A percentile compares a stretch with the other conserved stretches of the same genome.
phyloP scores from a whole-genome alignment of 64 coral and sea anemone species.

The Montipora capricornis region DNA sequence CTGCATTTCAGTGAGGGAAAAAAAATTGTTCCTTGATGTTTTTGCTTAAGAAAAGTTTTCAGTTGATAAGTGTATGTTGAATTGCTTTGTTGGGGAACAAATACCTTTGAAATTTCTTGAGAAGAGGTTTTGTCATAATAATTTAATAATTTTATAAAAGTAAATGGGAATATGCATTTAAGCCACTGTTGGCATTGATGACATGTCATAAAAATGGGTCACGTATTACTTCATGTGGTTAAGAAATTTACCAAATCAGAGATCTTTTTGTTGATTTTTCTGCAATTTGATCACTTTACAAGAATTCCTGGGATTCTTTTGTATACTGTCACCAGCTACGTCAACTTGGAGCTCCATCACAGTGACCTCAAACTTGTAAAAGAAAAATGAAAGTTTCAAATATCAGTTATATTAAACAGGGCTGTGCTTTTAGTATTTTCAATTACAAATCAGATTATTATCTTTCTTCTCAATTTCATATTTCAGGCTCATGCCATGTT shows the following conservation, averaged over 20 bases:
- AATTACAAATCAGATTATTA: neutral
- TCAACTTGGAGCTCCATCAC: neutral
- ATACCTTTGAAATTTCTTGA: no score
- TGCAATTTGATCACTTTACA: neutral
- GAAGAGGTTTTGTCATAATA: no score
- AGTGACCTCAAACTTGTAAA: neutral
- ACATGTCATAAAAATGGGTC: neutral
- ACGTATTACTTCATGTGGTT: neutral
- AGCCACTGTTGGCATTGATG: no score
- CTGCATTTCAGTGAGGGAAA: no score
- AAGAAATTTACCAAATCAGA: neutral
- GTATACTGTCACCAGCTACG: neutral
- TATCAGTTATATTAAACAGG: neutral
- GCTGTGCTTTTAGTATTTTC: neutral
- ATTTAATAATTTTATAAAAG: no score
- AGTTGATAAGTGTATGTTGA: no score
- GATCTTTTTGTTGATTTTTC: neutral
- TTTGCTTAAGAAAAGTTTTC: no score
- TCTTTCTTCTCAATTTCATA: neutral
- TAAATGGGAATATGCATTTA: no score
- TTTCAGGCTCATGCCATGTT: slow-evolving; percentile 97
- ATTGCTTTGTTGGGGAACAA: no score
- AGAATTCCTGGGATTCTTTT: neutral
- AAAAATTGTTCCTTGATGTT: no score
- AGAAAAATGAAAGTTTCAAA: neutral